Evolutionary conservation across 2,888 invertebrate genomes (phyloP), one percentile per base, ranked within the genome.

Genomic region (Phrixothrix hirtus): DNA sequence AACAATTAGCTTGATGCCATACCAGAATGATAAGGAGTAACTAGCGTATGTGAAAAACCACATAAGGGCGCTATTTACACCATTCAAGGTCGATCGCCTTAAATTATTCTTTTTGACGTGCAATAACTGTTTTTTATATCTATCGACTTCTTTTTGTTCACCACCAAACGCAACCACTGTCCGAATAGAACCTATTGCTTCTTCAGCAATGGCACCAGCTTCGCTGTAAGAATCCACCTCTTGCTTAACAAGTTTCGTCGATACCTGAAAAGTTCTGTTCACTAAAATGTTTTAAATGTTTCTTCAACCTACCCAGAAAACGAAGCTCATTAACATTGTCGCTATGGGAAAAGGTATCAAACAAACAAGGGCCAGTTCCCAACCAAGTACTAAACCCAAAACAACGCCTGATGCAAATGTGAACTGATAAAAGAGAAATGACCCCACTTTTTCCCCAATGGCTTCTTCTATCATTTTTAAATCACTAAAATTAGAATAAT

Each of bases 11-110:
- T 76, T 79, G 58, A 88, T 84, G 1, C 92, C 92, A 70, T 89
- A 92, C 88, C 90, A 92, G 72, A 92, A 90, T 0, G 90, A 88
- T 16, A 92, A 72, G 0, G 87, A 87, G 67, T 92, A 91, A 2
- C 88, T 83, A 31, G 81, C 78, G 72, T 88, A 92, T 53, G 91
- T 86, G 62, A 88, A 84, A 62, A 89, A 82, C 85, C 88, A 90
- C 17, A 89, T 75, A 2, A 83, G 58, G 0, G 88, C 89, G 73
- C 87, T 85, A 0, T 88, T 86, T 15, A 87, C 50, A 0, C 86
- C 88, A 14, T 83, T 81, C 61, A 86, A 83, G 30, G 88, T 76
- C 2, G 84, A 83, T 70, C 87, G 82, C 69, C 81, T 83, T 16
- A 87, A 84, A 61, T 89, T 90, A 36, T 88, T 83, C 21, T 77